Percentiles rank a stretch among this genome's conserved stretches.
These are phyloP conservation scores for Laupala kohalensis DNA, from an alignment of 1,140 invertebrate species.

Conservation along the genomic window DNA sequence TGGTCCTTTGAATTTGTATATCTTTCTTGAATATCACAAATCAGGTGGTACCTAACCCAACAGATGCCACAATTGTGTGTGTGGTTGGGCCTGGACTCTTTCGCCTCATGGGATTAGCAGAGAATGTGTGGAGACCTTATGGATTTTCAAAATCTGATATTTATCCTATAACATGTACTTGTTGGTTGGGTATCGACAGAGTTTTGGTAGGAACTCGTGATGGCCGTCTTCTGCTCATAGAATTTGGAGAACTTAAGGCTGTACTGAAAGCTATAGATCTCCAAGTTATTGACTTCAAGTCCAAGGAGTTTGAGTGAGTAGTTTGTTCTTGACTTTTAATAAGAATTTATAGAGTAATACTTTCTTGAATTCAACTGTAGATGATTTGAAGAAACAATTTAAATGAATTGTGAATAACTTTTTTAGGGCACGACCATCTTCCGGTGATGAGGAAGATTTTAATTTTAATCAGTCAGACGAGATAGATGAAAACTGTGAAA, in stretches of 20 bases:
- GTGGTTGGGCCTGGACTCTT: constrained; percentile 59
- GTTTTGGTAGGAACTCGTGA: constrained; percentile 60
- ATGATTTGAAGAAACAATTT: no score
- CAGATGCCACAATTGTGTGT: constrained; percentile 58
- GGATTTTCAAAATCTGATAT: constrained; percentile 70
- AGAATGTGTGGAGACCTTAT: constrained; percentile 66
- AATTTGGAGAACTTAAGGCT: constrained; percentile 62
- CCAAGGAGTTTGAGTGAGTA: not conserved
- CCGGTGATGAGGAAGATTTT: no score
- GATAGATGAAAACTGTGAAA: no score
- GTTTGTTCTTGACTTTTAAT: no score
- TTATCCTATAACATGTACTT: constrained; percentile 50
- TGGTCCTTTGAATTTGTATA: no score
- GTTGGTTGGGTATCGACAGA: constrained; percentile 58
- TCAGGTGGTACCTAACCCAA: constrained; percentile 57
- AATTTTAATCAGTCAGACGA: no score
- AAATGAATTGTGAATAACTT: no score
- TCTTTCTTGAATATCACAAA: not conserved
- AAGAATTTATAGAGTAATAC: no score
- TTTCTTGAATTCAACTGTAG: no score
- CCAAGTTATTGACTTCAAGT: constrained; percentile 10
- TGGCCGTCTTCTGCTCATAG: constrained; percentile 58
- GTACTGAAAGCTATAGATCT: constrained; percentile 41
- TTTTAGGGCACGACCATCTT: no score
- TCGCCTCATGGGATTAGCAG: constrained; percentile 63